phyloP scores from a whole-genome alignment of 2,797 vertebrate species.

The Phrynocephalus vlangalii region DNA sequence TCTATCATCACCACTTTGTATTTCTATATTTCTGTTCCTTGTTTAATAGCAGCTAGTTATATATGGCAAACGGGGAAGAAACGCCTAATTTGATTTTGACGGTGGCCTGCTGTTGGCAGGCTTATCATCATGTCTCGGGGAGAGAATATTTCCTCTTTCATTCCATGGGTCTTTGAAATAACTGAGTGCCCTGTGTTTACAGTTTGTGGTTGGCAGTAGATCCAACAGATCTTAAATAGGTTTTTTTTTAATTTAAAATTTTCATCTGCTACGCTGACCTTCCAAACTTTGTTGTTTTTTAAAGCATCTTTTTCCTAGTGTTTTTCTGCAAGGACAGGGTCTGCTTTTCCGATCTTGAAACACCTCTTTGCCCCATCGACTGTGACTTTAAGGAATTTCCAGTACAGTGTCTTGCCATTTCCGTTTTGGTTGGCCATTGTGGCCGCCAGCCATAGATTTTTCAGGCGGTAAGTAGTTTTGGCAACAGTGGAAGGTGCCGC shows the following conservation, averaged over 20 bases:
- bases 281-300: neutral
- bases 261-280: neutral
- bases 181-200: neutral
- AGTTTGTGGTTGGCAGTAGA: neutral
- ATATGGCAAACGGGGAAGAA: neutral
- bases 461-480: too few relatives aligned
- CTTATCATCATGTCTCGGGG: neutral
- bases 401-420: too few relatives aligned
- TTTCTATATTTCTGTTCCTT: neutral
- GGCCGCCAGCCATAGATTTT: too few relatives aligned
- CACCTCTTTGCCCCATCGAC: too few relatives aligned
- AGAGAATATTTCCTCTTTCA: neutral
- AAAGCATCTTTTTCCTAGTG: too few relatives aligned
- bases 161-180: neutral
- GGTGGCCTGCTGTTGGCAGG: neutral
- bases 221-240: neutral
- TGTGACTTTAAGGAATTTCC: too few relatives aligned
- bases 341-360: too few relatives aligned
- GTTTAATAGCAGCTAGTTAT: neutral
- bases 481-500: too few relatives aligned
- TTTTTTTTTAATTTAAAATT: neutral
- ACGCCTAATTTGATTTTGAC: neutral
- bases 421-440: too few relatives aligned
- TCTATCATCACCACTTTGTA: neutral
- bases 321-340: too few relatives aligned